Conservation (phyloP, 2,888 invertebrate species). For the Caenorhabditis sp. region DNA sequence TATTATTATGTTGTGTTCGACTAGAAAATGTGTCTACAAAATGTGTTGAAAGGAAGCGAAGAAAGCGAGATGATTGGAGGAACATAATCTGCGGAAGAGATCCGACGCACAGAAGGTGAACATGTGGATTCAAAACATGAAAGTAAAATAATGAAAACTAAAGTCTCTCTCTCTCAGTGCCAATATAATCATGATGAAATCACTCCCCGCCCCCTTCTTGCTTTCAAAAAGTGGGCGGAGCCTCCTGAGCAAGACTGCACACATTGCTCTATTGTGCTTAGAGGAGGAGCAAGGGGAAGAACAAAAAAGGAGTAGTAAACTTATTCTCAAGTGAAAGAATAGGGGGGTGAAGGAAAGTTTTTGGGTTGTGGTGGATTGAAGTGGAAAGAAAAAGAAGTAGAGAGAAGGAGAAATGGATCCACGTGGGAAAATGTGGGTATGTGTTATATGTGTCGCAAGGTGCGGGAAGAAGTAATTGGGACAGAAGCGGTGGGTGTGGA, state of each 20-base stretch:
- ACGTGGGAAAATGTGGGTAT: conserved; percentile 44
- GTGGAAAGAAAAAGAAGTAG: conserved; percentile 2
- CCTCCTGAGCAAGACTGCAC: neutral
- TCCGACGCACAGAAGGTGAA: conserved; percentile 37
- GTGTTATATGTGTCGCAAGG: neutral
- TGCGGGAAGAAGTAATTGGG: conserved; percentile 1
- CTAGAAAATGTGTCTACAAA: conserved; percentile 15
- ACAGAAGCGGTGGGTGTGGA: neutral
- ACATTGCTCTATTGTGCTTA: conserved; percentile 5
- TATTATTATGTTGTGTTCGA: neutral
- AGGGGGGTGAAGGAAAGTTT: neutral
- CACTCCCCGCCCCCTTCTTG: conserved; percentile 20
- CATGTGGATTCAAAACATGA: conserved; percentile 32
- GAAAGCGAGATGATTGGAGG: conserved; percentile 2
- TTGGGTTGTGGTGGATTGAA: neutral
- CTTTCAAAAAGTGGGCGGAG: conserved; percentile 46
- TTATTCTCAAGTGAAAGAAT: conserved; percentile 35
- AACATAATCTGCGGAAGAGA: conserved; percentile 46
- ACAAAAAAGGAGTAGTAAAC: conserved; percentile 14
- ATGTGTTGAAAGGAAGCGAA: conserved; percentile 5
- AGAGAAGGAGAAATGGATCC: conserved; percentile 33
- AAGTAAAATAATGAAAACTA: conserved; percentile 31
- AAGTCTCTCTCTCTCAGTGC: neutral
- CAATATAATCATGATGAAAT: conserved; percentile 47
- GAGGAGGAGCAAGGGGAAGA: conserved; percentile 9